Base-by-base conservation (phyloP, 2,888 invertebrate species). In the Timema cristinae region DNA sequence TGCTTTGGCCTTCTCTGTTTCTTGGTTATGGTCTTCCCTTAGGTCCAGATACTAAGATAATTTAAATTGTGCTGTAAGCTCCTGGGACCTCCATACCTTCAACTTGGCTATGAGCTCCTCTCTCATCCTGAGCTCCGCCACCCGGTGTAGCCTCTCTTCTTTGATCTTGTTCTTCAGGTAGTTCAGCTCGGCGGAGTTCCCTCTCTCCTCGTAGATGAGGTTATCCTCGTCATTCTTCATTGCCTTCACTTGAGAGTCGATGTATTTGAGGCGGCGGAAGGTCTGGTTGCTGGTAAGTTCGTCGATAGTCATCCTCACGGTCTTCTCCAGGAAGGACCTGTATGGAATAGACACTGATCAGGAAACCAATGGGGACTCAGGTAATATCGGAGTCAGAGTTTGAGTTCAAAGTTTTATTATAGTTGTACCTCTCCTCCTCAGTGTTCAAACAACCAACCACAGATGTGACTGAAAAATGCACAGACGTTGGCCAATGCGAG, bases 51-150 rank as follows among this genome's bases (percentile, higher is more conserved):
- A 32, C 32, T 32, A 32, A 32, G 32, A 32, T 32, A 32, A 4
- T 4, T 32, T 4, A 32, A 32, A 32, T 32, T 32, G 32, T 1
- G 32, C 32, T 32, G 32, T 32, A 32, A 32, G 32, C 32, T 32
- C 32, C 32, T 32, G 32, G 32, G 32, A 32, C 32, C 32, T 32
- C 32, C 32, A 32, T 7, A 63, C 63, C 63, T 63, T 63, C 47
- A 63, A 48, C 63, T 48, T 32, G 47, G 63, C 63, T 32, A 63
- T 47, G 47, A 47, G 63, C 63, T 63, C 63, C 6, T 63, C 63
- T 48, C 48, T 63, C 63, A 47, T 32, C 63, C 47, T 10, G 32
- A 63, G 32, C 63, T 63, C 47, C 7, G 63, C 32, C 7, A 48
- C 13, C n/a, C 47, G 7, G 11, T 63, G 63, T 10, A 63, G 47